A percentile compares a stretch with the other conserved stretches of the same genome.
These are phyloP conservation scores for Glaucomys volans DNA, from an alignment of 2,113 vertebrate species.

Conservation along the genomic window DNA sequence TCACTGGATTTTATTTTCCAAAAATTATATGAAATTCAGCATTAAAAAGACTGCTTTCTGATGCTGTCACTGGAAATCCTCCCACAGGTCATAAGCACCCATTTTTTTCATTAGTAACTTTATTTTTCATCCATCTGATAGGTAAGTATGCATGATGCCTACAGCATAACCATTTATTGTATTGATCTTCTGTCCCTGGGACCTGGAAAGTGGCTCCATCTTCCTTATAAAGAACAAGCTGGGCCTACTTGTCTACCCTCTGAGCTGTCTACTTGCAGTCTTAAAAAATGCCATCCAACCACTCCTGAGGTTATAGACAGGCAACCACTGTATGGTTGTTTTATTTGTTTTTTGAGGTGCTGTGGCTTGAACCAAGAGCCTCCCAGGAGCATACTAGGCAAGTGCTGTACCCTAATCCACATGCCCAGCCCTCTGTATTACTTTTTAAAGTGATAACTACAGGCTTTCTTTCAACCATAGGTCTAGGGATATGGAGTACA, in stretches of 20 bases:
- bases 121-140: background rate
- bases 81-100: background rate
- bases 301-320: background rate
- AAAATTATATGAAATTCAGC: conserved; percentile 14
- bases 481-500: background rate
- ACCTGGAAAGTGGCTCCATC: background rate
- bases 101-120: background rate
- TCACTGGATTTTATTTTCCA: background rate
- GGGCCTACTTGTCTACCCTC: no score
- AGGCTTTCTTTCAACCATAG: background rate
- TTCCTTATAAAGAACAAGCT: background rate
- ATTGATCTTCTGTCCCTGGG: background rate
- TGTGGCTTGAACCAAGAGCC: no score
- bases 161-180: background rate
- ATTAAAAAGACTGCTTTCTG: background rate
- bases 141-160: background rate
- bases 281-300: background rate
- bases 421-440: background rate
- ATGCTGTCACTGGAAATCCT: background rate
- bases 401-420: no score
- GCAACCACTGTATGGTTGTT: background rate
- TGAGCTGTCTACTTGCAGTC: background rate
- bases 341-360: no score
- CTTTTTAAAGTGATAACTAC: background rate
- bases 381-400: no score